Conservation (phyloP, 1,140 invertebrate genomes). For the Apis mellifera region Amel_HAv3.1 CM009933.2:13581001-13581500, state of each 20-base stretch:
- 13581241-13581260: constrained; percentile 78
- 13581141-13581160: constrained; percentile 50
- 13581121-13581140: constrained; percentile 52
- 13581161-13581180: constrained; percentile 50
- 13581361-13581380: constrained; percentile 9
- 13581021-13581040: constrained; percentile 28
- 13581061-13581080: constrained; percentile 32
- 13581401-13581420: constrained; percentile 36
- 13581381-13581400: constrained; percentile 33
- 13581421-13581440: constrained; percentile 31
- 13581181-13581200: constrained; percentile 42
- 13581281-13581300: constrained; percentile 81
- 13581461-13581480: constrained; percentile 50
- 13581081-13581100: constrained; percentile 52
- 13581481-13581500: constrained; percentile 50
- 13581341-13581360: constrained; percentile 26
- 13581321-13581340: constrained; percentile 29
- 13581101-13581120: constrained; percentile 28
- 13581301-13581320: constrained; percentile 82
- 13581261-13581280: constrained; percentile 83
- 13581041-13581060: constrained; percentile 46
- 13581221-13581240: constrained; percentile 61
- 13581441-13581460: constrained; percentile 53
- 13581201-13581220: constrained; percentile 51
- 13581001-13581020: constrained; percentile 46